These are phyloP conservation scores for Cynopterus brachyotis DNA, from an alignment of 2,113 vertebrate species.

Conservation along the genomic window DNA sequence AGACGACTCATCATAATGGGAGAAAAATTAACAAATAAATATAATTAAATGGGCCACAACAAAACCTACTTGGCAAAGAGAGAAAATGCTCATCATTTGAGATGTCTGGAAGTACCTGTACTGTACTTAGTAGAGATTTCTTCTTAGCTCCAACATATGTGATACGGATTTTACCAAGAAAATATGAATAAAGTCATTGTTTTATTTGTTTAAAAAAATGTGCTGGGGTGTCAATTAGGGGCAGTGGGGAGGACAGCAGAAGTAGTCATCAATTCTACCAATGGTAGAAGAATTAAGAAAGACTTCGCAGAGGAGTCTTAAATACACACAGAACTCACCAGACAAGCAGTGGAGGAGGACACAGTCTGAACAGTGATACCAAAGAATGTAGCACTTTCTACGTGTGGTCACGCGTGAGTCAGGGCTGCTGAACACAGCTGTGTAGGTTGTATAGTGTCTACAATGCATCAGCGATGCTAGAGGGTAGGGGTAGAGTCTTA, in stretches of 20 bases:
- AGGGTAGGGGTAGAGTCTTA: neutral
- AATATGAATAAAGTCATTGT: neutral
- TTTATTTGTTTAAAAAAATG: neutral
- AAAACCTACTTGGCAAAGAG: neutral
- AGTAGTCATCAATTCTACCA: neutral
- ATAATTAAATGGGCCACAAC: neutral
- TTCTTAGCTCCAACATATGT: neutral
- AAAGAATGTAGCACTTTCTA: accelerated
- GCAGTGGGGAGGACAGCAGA: neutral
- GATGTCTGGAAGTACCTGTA: neutral
- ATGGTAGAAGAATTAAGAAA: neutral
- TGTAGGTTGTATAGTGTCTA: accelerated
- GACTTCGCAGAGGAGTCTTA: neutral
- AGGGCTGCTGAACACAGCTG: accelerated
- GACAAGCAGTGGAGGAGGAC: neutral
- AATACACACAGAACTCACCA: neutral
- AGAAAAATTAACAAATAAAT: neutral
- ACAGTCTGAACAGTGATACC: neutral
- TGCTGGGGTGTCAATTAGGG: neutral
- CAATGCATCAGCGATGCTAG: neutral
- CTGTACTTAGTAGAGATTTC: neutral
- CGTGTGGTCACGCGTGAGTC: neutral
- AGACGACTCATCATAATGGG: neutral
- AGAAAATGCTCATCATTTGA: neutral
- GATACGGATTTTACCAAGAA: neutral